Percentiles rank a stretch among this genome's conserved stretches.
phyloP scores from a whole-genome alignment of 2,888 invertebrate species.

The Lithophane leautieri region DNA sequence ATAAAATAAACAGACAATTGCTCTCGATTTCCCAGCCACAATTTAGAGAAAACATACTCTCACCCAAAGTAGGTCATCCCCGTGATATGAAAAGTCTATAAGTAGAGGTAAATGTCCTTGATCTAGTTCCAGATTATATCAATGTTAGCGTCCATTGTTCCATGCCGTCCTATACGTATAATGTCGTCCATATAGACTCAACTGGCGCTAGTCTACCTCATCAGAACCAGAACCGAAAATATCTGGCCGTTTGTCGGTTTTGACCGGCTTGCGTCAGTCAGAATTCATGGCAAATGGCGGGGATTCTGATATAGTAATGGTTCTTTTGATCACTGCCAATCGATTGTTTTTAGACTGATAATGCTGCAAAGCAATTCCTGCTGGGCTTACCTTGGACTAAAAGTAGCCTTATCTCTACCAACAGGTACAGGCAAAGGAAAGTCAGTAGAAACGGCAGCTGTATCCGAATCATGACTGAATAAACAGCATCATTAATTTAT shows the following conservation, averaged over 20 bases:
- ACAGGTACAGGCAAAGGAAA: background rate
- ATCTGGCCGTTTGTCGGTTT: background rate
- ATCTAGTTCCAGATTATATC: slow-evolving; percentile 49
- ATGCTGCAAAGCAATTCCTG: background rate
- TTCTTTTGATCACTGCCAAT: slow-evolving; percentile 24
- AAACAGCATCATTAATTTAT: background rate
- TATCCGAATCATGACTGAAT: background rate
- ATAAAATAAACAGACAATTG: slow-evolving; percentile 8
- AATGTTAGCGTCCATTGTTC: slow-evolving; percentile 47
- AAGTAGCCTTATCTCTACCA: background rate
- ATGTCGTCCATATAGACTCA: slow-evolving; percentile 21
- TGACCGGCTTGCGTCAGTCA: slow-evolving; percentile 10
- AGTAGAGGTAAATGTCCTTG: slow-evolving; percentile 54
- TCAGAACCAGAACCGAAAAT: slow-evolving; percentile 13
- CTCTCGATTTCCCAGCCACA: background rate
- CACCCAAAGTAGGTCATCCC: slow-evolving; percentile 45
- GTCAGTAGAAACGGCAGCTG: background rate
- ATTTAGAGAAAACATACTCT: slow-evolving; percentile 8
- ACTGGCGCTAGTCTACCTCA: slow-evolving; percentile 9
- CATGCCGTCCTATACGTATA: slow-evolving; percentile 27
- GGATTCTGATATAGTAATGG: slow-evolving; percentile 8
- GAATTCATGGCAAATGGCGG: slow-evolving; percentile 13
- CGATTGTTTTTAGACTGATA: slow-evolving; percentile 1
- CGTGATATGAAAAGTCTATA: slow-evolving; percentile 51
- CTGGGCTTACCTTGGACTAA: background rate